A percentile compares a stretch with the other conserved stretches of the same genome.
phyloP scores from a whole-genome alignment of 2,888 invertebrate species.

The Drosophila anomelani region DNA sequence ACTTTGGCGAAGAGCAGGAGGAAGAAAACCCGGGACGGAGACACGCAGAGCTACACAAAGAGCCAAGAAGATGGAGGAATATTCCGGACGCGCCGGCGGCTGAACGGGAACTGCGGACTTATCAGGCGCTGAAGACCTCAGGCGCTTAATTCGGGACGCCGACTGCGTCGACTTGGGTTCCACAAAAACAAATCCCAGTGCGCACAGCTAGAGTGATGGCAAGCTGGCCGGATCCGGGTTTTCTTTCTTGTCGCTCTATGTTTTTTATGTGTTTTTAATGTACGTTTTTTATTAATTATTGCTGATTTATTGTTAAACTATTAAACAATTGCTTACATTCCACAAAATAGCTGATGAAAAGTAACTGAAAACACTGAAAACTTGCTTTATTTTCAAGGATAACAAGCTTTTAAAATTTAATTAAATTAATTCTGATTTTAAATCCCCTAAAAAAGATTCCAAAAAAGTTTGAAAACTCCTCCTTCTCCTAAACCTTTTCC shows the following conservation, averaged over 20 bases:
- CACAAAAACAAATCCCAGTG: conserved; percentile 65
- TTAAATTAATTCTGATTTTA: not conserved
- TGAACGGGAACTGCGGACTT: conserved; percentile 47
- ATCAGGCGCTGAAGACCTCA: conserved; percentile 73
- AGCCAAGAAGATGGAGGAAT: conserved; percentile 1
- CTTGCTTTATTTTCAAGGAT: not conserved
- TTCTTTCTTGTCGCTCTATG: not conserved
- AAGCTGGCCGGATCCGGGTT: conserved; percentile 10
- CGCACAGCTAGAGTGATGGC: conserved; percentile 54
- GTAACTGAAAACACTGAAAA: not conserved
- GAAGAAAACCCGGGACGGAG: conserved; percentile 36
- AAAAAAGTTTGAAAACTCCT: too few relatives aligned
- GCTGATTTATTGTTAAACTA: not conserved
- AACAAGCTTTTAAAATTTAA: not conserved
- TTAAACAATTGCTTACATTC: too few relatives aligned
- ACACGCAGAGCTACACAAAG: conserved; percentile 2
- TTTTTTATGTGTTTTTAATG: not conserved
- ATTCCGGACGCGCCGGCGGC: conserved; percentile 41
- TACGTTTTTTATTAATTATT: not conserved
- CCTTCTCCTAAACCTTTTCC: too few relatives aligned
- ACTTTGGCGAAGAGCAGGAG: conserved; percentile 33
- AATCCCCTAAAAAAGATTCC: too few relatives aligned
- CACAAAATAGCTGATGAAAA: not conserved
- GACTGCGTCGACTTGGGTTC: conserved; percentile 48
- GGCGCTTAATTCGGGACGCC: conserved; percentile 62